Evolutionary conservation across 2,888 invertebrate genomes (phyloP), one percentile per base, ranked within the genome.

Genomic region (Trachelus iudaicus): DNA sequence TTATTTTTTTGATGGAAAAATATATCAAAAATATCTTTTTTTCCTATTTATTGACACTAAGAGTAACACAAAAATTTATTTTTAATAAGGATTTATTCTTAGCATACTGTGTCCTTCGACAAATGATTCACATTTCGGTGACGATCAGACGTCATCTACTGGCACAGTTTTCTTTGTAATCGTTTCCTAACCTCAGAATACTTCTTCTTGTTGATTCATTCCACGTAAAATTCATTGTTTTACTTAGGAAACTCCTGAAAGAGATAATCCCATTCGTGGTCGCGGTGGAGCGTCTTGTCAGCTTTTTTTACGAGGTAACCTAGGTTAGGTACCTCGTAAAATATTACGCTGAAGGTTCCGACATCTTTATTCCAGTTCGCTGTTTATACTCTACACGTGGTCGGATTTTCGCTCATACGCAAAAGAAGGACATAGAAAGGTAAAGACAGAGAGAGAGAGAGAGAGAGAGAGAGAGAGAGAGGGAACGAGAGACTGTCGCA

Each of bases 401-500:
- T 56, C 56, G 56, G 56, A 56, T 71, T 34, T 6, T 71, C 11
- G 71, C 23, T 71, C 71, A 13, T n/a, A 30, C 71, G 71, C n/a
- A 30, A 30, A 13, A 34, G 30, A 30, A 34, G 30, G 35, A 11
- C 11, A 11, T 11, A 35, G 35, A 35, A 11, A 73, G 13, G 15
- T 13, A 31, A 31, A 31, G 31, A 31, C 1, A 31, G 31, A 31
- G 31, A 33, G 1, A 34, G 3, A 34, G 79, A 69, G 68, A 23
- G 37, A 34, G 73, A 79, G 73, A 74, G 69, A 30, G 71, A 76
- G 71, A 37, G 73, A 75, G 69, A 69, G 76, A 76, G 69, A 74
- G 34, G 37, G 69, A 69, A 56, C 11, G 35, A 30, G 34, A 40
- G 69, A n/a, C 15, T 1, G 2, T 56, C 56, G 56, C 56, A 56